Percentiles rank a stretch among this genome's conserved stretches.
These are phyloP conservation scores for Spinus olivaceus DNA, from an alignment of 2,797 vertebrate genomes.

Conservation along the genomic window DNA sequence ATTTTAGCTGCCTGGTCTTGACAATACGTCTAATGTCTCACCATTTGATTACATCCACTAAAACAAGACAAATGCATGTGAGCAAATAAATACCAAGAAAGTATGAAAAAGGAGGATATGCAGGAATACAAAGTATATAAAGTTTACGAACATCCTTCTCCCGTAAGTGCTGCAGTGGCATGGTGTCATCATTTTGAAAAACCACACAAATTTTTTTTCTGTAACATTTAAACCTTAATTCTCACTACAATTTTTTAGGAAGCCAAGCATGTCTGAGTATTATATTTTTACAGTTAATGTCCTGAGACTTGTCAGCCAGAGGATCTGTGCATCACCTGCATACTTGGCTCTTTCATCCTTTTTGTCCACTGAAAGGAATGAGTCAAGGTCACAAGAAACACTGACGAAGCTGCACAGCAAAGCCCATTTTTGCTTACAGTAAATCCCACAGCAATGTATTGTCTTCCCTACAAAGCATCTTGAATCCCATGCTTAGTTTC, in stretches of 20 bases:
- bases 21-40: background rate
- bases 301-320: background rate
- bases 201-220: background rate
- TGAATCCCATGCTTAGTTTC: background rate
- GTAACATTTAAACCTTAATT: background rate
- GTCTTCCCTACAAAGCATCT: background rate
- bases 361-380: background rate
- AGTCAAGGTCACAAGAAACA: background rate
- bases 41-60: background rate
- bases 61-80: background rate
- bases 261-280: background rate
- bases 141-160: background rate
- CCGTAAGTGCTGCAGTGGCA: background rate
- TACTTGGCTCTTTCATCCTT: background rate
- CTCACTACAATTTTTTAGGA: background rate
- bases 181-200: background rate
- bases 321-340: background rate
- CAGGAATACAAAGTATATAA: rapidly evolving
- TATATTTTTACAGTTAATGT: background rate
- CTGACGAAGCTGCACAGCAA: background rate
- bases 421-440: background rate
- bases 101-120: rapidly evolving
- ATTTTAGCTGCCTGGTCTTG: background rate
- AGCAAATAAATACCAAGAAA: background rate
- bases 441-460: background rate